Evolutionary conservation across 2,888 invertebrate species (phyloP), one percentile per base, ranked within the genome.

Genomic region (Spodoptera littoralis): DNA sequence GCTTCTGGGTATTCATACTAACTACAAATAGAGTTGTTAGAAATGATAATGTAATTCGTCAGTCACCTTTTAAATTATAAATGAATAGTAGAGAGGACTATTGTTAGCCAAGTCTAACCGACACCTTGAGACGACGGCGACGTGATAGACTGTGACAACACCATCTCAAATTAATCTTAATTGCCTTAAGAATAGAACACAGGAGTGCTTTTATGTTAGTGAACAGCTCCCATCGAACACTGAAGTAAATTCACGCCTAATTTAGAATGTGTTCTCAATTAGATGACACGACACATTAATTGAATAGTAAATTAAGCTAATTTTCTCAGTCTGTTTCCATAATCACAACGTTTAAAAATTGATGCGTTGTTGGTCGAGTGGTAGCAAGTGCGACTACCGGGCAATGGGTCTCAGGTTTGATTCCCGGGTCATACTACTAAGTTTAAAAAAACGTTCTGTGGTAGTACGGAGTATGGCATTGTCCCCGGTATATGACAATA

Each of bases 111-210:
- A 36, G 22, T 12, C 2, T 45, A 48, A n/a, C 44, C 3, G 22
- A 50, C 12, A 44, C 27, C 11, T 9, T 3, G 11, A 22, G 22
- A 52, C 41, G n/a, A 53, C 45, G 53, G 47, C 5, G 11, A 22
- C 27, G 55, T 43, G n/a, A 56, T 43, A 56, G 47, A 9, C 42
- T 24, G 50, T 30, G 44, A 48, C 22, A 60, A 13, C 43, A 47
- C 13, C 41, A 46, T 65, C 27, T 47, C 18, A 30, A 65, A 58
- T 53, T 60, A 60, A 57, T 60, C 22, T 11, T 47, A 65, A 60
- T 65, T 50, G 36, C 27, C 27, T 36, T 56, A 44, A 68, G 27
- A 65, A 70, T 56, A 53, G 48, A 46, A 65, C 45, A 55, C 30
- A 11, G 18, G 9, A 52, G 45, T 18, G 55, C 51, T 55, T 55